phyloP scores from a whole-genome alignment of 92 coral and sea anemone genomes.

The Palythoa caribaeorum region DNA sequence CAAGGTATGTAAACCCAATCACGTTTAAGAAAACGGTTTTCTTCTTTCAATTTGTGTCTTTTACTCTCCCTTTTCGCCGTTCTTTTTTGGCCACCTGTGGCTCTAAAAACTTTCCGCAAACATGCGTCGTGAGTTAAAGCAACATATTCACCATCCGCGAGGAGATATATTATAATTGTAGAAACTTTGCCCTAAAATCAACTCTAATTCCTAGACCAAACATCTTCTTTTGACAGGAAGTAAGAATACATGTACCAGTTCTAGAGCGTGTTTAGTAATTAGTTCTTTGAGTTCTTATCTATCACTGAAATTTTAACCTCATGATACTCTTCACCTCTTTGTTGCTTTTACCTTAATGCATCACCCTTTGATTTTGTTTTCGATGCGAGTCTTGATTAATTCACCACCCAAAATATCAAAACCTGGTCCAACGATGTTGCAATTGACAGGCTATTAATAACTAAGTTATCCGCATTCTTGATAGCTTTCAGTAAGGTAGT shows the following conservation, averaged over 20 bases:
- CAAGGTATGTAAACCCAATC: conserved; percentile 2
- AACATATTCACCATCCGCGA: not conserved
- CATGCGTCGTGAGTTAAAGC: not conserved
- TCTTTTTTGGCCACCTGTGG: not conserved
- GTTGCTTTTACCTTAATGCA: conserved; percentile 5
- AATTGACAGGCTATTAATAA: conserved; percentile 23
- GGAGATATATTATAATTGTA: not conserved
- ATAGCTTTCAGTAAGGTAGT: not conserved
- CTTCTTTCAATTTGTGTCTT: not conserved
- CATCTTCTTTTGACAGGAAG: conserved; percentile 32
- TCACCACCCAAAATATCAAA: conserved; percentile 23
- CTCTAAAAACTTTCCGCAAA: not conserved
- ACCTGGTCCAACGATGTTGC: not conserved
- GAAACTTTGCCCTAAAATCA: not conserved
- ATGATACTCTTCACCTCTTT: not conserved
- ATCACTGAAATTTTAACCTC: not conserved
- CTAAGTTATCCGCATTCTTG: not conserved
- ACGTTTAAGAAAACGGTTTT: not conserved
- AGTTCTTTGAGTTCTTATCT: not conserved
- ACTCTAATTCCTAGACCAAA: conserved; percentile 6
- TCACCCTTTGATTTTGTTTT: not conserved
- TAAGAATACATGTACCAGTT: not conserved
- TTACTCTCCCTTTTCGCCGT: not conserved
- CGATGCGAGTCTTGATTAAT: conserved; percentile 3
- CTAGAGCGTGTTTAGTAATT: not conserved